phyloP scores from a whole-genome alignment of 2,113 vertebrate genomes.

The Oryctolagus cuniculus region mOryCun1.1 NC_091442.1:44545001-44545500 shows the following conservation, averaged over 20 bases:
- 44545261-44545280: neutral
- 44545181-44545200: neutral
- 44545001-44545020: neutral
- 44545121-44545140: neutral
- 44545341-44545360: neutral
- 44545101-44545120: neutral
- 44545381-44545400: neutral
- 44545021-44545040: neutral
- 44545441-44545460: neutral
- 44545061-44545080: neutral
- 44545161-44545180: slow-evolving; percentile 20
- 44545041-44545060: neutral
- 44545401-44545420: neutral
- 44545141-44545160: neutral
- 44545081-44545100: neutral
- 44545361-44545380: neutral
- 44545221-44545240: neutral
- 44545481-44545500: neutral
- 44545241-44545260: neutral
- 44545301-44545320: neutral
- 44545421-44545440: neutral
- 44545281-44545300: neutral
- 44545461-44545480: neutral
- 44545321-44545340: neutral
- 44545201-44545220: neutral